Evolutionary conservation across 2,797 vertebrate genomes (phyloP), one percentile per base, ranked within the genome.

Genomic region (Xerus rutilus): DNA sequence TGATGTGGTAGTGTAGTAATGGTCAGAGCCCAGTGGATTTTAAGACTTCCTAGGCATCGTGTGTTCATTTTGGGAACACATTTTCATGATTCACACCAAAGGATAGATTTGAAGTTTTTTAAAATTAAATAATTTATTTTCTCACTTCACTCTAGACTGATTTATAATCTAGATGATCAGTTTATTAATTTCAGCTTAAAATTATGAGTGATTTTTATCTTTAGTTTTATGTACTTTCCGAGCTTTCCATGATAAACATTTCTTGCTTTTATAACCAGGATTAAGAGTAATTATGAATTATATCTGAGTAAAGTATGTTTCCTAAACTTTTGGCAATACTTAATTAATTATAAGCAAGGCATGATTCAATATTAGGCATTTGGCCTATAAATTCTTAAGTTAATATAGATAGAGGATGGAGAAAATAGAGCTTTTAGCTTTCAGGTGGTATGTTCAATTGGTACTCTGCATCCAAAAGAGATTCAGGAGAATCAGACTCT

Each of bases 341-440:
- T 74, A 47, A 64, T 86, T 82, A 91, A 82, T 52, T 93, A 88
- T 54, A 54, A 54, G 73, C 5, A 94, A 35, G 13, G 21, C 25
- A 70, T 85, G 70, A n/a, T 73, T 82, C 47, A 20, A 81, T 81
- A 81, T 49, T 39, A 74, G 25, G 17, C 47, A 90, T 81, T 87
- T 82, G 87, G 35, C 13, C 54, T 93, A 87, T 45, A 17, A 92
- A 84, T 94, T 96, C 62, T 91, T 14, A 91, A 82, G 52, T 87
- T 87, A 72, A 10, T 79, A 28, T 76, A 84, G 79, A 32, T 81
- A 88, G 70, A 73, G 47, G 28, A 67, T 67, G 39, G n/a, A 89
- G 47, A 57, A 78, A 93, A 45, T 43, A 86, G 69, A 94, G 49
- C 43, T 82, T 47, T 52, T 59, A 67, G n/a, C 25, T 20, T 81